Conservation (phyloP, 1,140 invertebrate genomes). For the Lithobius niger region DNA sequence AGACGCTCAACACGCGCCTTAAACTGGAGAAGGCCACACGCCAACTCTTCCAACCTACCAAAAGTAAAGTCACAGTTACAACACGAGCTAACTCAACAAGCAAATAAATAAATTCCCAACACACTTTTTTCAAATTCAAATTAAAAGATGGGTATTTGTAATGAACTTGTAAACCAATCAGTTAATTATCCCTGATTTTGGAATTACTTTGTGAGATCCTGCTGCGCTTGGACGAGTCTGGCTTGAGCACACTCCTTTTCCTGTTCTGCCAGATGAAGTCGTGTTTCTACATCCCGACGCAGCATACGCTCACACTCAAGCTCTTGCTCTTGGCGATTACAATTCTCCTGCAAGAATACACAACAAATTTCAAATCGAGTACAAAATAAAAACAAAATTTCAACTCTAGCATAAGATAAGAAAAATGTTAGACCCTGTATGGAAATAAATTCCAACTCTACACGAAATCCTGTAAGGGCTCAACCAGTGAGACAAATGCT, state of each 20-base stretch:
- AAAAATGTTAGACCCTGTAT: too few relatives aligned
- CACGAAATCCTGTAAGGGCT: too few relatives aligned
- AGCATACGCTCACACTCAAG: constrained; percentile 27
- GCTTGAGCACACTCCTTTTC: constrained; percentile 24
- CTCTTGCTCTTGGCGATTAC: too few relatives aligned
- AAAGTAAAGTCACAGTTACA: constrained; percentile 11
- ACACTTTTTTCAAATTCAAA: too few relatives aligned
- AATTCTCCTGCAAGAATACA: too few relatives aligned
- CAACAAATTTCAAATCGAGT: too few relatives aligned
- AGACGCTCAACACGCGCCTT: constrained; percentile 60
- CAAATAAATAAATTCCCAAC: neutral
- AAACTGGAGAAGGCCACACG: constrained; percentile 39
- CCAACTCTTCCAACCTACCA: constrained; percentile 32
- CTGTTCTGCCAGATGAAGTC: constrained; percentile 23
- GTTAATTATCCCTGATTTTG: neutral
- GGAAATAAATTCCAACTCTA: too few relatives aligned
- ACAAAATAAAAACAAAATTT: too few relatives aligned
- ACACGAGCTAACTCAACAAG: neutral
- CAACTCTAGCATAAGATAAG: too few relatives aligned
- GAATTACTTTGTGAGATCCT: constrained; percentile 26
- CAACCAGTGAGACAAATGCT: too few relatives aligned
- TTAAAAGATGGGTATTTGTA: neutral
- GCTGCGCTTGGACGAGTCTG: constrained; percentile 22
- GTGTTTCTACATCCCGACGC: constrained; percentile 24
- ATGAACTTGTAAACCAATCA: constrained; percentile 6